phyloP scores from a whole-genome alignment of 2,797 vertebrate genomes.

The Novumbra hubbsi region DNA sequence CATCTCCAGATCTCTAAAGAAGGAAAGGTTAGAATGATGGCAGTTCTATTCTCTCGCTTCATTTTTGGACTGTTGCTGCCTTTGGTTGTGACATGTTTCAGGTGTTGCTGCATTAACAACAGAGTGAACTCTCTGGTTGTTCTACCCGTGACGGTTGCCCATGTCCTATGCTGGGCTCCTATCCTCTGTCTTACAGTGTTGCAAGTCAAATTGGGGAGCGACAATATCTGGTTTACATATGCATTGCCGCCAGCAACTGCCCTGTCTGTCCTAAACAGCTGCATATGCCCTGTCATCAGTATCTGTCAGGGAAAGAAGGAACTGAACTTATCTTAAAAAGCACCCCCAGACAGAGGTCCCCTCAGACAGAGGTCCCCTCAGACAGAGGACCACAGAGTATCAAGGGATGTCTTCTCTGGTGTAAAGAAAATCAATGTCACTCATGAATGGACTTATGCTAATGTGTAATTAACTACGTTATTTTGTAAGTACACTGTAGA shows the following conservation, averaged over 20 bases:
- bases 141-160: conserved; percentile 68
- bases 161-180: conserved; percentile 81
- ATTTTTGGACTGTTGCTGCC: conserved; percentile 70
- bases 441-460: not conserved
- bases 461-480: too few relatives aligned
- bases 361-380: not conserved
- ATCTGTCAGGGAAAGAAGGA: conserved; percentile 74
- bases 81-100: conserved; percentile 60
- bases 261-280: conserved; percentile 74
- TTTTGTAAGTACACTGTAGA: too few relatives aligned
- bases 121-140: conserved; percentile 70
- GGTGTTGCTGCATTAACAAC: conserved; percentile 60
- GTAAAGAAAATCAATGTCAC: not conserved
- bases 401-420: not conserved
- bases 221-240: conserved; percentile 55
- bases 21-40: conserved; percentile 38
- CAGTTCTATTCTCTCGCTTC: conserved; percentile 64
- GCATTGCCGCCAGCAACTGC: conserved; percentile 65
- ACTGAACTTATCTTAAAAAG: too few relatives aligned
- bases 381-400: not conserved
- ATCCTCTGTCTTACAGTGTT: conserved; percentile 70
- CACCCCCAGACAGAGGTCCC: not conserved
- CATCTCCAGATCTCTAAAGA: accelerated
- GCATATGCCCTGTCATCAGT: conserved; percentile 78
- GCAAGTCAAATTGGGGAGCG: not conserved